These are phyloP conservation scores for Trachelus stipa DNA, from an alignment of 2,888 invertebrate species.

Conservation along the genomic window DNA sequence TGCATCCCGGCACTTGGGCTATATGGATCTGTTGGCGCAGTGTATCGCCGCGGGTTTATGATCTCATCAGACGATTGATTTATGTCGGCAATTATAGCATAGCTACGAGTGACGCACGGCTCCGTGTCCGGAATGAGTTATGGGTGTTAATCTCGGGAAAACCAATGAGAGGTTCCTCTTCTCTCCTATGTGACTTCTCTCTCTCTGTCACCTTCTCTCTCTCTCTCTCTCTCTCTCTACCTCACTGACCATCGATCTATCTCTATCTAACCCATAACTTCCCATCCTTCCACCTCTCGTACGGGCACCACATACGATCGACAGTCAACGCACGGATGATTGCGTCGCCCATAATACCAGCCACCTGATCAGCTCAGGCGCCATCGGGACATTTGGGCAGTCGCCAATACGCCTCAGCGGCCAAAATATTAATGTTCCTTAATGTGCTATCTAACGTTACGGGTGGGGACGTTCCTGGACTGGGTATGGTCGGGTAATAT, in stretches of 20 bases:
- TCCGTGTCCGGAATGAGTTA: slow-evolving; percentile 63
- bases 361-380: slow-evolving; percentile 39
- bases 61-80: slow-evolving; percentile 67
- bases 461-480: background rate
- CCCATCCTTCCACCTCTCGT: background rate
- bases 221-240: slow-evolving; percentile 8
- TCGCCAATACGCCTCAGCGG: slow-evolving; percentile 39
- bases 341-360: slow-evolving; percentile 39
- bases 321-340: slow-evolving; percentile 48
- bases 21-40: slow-evolving; percentile 57
- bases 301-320: slow-evolving; percentile 31
- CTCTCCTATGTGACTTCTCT: background rate
- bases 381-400: slow-evolving; percentile 41
- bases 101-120: slow-evolving; percentile 62
- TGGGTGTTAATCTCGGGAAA: slow-evolving; percentile 65
- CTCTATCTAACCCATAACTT: slow-evolving; percentile 14
- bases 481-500: background rate
- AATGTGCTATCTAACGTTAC: slow-evolving; percentile 21
- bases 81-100: slow-evolving; percentile 66
- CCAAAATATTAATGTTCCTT: slow-evolving; percentile 49
- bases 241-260: slow-evolving; percentile 19
- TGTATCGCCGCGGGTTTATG: slow-evolving; percentile 65
- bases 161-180: slow-evolving; percentile 47
- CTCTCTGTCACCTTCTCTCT: slow-evolving; percentile 15
- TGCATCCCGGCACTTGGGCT: slow-evolving; percentile 52